Evolutionary conservation across 2,888 invertebrate species (phyloP).

Genomic region (Troglohyphantes excavatus): DNA sequence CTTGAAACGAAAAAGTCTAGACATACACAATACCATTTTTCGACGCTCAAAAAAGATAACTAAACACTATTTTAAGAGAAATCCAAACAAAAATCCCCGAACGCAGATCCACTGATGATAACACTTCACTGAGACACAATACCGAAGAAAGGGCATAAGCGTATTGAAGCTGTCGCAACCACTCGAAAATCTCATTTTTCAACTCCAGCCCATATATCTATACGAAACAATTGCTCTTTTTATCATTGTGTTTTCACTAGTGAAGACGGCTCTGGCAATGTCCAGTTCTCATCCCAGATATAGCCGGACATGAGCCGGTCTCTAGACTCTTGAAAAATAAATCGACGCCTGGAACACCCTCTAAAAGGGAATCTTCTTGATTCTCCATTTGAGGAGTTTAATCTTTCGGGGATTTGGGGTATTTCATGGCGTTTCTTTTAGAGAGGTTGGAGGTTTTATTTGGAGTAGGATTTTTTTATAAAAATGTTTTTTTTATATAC

Average conservation of each 20-base stretch:
- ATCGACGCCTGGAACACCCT: slow-evolving; percentile 50
- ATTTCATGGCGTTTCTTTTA: slow-evolving; percentile 24
- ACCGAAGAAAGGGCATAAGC: not conserved
- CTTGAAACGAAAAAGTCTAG: not conserved
- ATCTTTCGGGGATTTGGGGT: slow-evolving; percentile 49
- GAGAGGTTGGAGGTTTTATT: not conserved
- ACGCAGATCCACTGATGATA: not conserved
- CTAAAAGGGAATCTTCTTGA: slow-evolving; percentile 58
- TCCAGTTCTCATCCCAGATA: slow-evolving; percentile 40
- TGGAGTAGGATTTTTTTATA: not conserved
- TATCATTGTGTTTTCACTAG: slow-evolving; percentile 17
- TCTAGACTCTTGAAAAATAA: slow-evolving; percentile 33
- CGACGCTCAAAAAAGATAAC: too few relatives aligned
- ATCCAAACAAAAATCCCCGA: not conserved
- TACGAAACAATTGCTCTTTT: not conserved
- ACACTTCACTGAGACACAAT: not conserved
- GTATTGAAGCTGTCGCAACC: slow-evolving; percentile 62
- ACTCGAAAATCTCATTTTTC: slow-evolving; percentile 69
- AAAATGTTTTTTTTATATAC: slow-evolving; percentile 9
- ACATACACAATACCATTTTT: too few relatives aligned
- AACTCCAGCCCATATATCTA: slow-evolving; percentile 19
- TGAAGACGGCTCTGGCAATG: slow-evolving; percentile 39
- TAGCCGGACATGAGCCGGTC: slow-evolving; percentile 5
- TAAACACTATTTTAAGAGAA: not conserved
- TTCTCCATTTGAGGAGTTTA: slow-evolving; percentile 71